Base-by-base conservation (phyloP, 2,113 vertebrate species). In the Rhinoptilus africanus region DNA sequence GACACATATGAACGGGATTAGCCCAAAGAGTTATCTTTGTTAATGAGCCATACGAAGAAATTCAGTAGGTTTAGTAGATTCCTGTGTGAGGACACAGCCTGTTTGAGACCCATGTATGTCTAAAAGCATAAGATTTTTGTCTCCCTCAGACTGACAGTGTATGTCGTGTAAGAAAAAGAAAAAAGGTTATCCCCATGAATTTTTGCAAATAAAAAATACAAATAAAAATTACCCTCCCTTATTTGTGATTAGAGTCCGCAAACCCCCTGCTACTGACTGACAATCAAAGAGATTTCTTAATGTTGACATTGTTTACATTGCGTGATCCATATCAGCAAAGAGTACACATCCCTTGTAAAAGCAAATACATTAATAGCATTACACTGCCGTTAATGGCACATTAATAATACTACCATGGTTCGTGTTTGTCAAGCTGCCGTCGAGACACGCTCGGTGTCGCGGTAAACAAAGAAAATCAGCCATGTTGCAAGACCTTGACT, bases 381-480 rank as follows among this genome's bases (percentile, higher is more conserved):
- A 85, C 77, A 22, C n/a, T 8, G 79, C 63, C 23, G 9, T 12
- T 93, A 94, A 80, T 83, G 85, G 76, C 67, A 81, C 37, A 23
- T 82, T 88, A 97, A 89, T 88, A 89, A 74, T 30, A 80, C 32
- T 83, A 43, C 56, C 86, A 43, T 0, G 54, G 50, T 56, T 73
- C 5, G 8, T 59, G 27, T 92, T 89, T 63, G 86, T 85, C 80
- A 53, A 69, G 95, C 73, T 56, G 74, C 43, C 57, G 73, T 53
- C 6, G 85, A 83, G 76, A 64, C 32, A 12, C 4, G 32, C 69
- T 73, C 7, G 3, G 45, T 35, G 56, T 57, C 20, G 9, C 1
- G 39, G 67, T 63, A 95, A 97, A 96, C 85, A 97, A 96, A 90
- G 88, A 89, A 78, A 59, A 62, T 54, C 85, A 95, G 85, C 82